Evolutionary conservation across 2,113 vertebrate genomes (phyloP).

Genomic region (Thamnaconus septentrionalis): DNA sequence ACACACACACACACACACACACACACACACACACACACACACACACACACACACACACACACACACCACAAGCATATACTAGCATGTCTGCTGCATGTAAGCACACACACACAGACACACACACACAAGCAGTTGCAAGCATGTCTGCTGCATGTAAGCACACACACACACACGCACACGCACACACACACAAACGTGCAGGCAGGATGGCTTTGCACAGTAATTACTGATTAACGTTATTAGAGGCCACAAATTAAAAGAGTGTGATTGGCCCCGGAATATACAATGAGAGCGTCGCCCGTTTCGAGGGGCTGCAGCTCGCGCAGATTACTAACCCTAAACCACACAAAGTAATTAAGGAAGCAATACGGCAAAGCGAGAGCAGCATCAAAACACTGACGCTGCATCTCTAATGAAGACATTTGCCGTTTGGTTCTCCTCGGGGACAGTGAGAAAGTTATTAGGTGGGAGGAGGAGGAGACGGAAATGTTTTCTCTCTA

Average conservation of each 20-base stretch:
- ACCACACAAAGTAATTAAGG: conserved; percentile 30
- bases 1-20: conserved; percentile 1
- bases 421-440: neutral
- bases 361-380: conserved; percentile 13
- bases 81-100: conserved; percentile 26
- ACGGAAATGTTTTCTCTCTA: neutral
- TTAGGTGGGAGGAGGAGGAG: neutral
- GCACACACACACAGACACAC: conserved; percentile 34
- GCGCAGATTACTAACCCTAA: conserved; percentile 33
- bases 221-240: conserved; percentile 47
- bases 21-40: no score
- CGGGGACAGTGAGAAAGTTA: neutral
- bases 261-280: conserved; percentile 26
- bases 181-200: no score
- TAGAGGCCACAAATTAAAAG: conserved; percentile 37
- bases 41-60: conserved; percentile 26
- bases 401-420: conserved; percentile 23
- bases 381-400: conserved; percentile 15
- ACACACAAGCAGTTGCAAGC: conserved; percentile 23
- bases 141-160: conserved; percentile 40
- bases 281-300: neutral
- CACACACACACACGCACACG: conserved; percentile 43
- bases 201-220: neutral
- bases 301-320: neutral
- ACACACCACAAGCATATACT: conserved; percentile 9